Evolutionary conservation across 2,888 invertebrate genomes (phyloP).

Genomic region (Cerastoderma edule): DNA sequence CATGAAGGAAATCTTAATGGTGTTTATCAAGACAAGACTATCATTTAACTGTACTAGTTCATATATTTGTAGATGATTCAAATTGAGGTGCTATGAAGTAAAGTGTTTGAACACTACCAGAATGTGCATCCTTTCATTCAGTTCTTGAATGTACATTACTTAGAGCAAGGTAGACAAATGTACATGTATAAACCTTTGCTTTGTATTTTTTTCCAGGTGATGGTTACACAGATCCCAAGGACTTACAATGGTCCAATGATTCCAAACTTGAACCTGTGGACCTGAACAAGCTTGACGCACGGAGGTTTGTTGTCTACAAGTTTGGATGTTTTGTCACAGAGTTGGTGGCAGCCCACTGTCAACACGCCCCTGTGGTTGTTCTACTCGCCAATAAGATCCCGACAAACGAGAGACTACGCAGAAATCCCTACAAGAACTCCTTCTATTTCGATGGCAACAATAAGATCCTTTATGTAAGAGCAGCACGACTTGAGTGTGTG

Average conservation of each 20-base stretch:
- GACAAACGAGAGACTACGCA: conserved; percentile 73
- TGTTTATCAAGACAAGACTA: no score
- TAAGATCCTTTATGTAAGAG: conserved; percentile 78
- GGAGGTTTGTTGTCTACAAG: conserved; percentile 82
- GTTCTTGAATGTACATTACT: no score
- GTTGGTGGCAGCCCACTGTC: conserved; percentile 77
- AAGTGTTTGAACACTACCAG: no score
- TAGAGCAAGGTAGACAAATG: no score
- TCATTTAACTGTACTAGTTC: no score
- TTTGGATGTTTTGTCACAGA: conserved; percentile 81
- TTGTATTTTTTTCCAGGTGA: conserved; percentile 62
- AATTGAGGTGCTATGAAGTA: no score
- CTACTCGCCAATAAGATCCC: conserved; percentile 82
- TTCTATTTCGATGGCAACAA: conserved; percentile 82
- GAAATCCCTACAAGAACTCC: conserved; percentile 81
- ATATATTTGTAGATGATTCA: no score
- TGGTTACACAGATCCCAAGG: conserved; percentile 77
- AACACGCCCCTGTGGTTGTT: conserved; percentile 78
- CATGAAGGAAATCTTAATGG: no score
- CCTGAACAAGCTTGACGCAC: conserved; percentile 78
- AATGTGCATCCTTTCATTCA: no score
- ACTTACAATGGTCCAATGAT: conserved; percentile 79
- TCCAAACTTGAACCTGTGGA: conserved; percentile 78
- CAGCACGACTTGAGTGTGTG: conserved; percentile 78
- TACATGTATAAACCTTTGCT: no score